phyloP scores from a whole-genome alignment of 1,140 invertebrate genomes.

The Drosophila leontia region DNA sequence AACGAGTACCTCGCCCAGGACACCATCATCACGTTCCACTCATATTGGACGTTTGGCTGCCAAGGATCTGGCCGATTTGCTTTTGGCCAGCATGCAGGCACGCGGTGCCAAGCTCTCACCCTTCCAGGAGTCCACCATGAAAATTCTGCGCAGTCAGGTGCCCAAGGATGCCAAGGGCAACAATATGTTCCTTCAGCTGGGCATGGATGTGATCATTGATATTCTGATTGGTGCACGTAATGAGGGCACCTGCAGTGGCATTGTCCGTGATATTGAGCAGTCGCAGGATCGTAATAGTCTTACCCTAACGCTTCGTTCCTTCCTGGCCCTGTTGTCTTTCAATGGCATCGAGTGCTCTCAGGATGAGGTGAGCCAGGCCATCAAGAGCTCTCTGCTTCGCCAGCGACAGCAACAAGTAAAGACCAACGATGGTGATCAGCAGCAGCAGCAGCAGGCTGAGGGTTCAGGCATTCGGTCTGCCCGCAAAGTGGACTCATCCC shows the following conservation, averaged over 20 bases:
- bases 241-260: constrained; percentile 45
- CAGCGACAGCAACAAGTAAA: constrained; percentile 7
- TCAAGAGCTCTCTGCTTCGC: constrained; percentile 40
- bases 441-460: constrained; percentile 12
- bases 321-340: constrained; percentile 58
- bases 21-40: constrained; percentile 1
- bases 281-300: constrained; percentile 58
- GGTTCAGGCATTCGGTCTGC: constrained; percentile 42
- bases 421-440: background rate
- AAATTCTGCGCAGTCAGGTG: constrained; percentile 36
- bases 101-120: constrained; percentile 34
- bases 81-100: constrained; percentile 70
- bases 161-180: constrained; percentile 33
- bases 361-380: constrained; percentile 62
- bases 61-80: constrained; percentile 71
- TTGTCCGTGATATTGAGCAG: constrained; percentile 61
- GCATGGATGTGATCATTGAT: constrained; percentile 71
- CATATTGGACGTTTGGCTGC: constrained; percentile 64
- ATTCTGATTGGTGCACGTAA: constrained; percentile 52
- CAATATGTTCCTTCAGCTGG: constrained; percentile 45
- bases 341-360: constrained; percentile 63
- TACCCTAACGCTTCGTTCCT: constrained; percentile 55
- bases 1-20: background rate
- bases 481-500: constrained; percentile 13
- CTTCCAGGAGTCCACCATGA: constrained; percentile 51